phyloP scores from a whole-genome alignment of 2,113 vertebrate species.

The Narcine bancroftii region DNA sequence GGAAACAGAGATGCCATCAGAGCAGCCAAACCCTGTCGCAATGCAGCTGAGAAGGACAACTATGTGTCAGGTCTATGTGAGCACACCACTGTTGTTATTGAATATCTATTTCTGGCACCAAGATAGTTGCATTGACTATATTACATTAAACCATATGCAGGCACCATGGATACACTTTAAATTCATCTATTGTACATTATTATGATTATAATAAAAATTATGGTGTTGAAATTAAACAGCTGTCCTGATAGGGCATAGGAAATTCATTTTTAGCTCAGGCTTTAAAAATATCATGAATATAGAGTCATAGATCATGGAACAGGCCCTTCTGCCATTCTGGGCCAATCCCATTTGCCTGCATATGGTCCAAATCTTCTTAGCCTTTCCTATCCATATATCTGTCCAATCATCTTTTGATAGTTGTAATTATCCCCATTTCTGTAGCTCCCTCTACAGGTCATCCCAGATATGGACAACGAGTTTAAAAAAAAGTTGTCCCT shows the following conservation, averaged over 20 bases:
- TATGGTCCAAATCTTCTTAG: too few relatives aligned
- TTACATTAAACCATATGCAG: not conserved
- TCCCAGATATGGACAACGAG: too few relatives aligned
- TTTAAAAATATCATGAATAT: too few relatives aligned
- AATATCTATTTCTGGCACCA: not conserved
- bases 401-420: too few relatives aligned
- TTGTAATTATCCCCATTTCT: too few relatives aligned
- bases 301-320: too few relatives aligned
- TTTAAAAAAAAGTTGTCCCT: too few relatives aligned
- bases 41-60: not conserved
- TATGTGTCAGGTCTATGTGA: not conserved
- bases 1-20: not conserved
- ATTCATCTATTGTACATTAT: not conserved
- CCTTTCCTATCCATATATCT: too few relatives aligned
- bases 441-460: too few relatives aligned
- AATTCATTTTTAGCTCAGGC: not conserved
- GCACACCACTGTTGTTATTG: not conserved
- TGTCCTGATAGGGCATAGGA: not conserved
- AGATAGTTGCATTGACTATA: not conserved
- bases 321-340: too few relatives aligned
- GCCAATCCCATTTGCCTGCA: too few relatives aligned
- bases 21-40: not conserved
- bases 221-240: not conserved
- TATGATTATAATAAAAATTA: not conserved
- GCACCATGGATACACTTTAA: not conserved